Conservation (phyloP, 2,797 vertebrate species). For the Distichodus sexfasciatus region DNA sequence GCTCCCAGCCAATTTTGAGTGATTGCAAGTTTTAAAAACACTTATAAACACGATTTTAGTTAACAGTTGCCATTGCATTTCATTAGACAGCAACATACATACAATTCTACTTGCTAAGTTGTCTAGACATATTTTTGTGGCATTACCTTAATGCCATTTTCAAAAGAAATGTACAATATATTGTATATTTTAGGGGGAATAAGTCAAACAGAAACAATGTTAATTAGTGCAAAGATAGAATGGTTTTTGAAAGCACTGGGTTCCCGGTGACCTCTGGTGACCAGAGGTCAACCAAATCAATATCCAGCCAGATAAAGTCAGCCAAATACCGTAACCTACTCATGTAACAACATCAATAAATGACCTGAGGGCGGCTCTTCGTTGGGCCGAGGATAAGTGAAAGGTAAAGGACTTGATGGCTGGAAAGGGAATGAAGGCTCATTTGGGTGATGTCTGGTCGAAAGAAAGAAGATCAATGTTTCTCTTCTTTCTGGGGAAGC, state of each 20-base stretch:
- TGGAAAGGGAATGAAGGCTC: too few relatives aligned
- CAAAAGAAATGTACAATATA: not conserved
- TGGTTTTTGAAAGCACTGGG: not conserved
- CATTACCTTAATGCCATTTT: not conserved
- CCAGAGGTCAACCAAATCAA: slow-evolving; percentile 38
- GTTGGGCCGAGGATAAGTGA: too few relatives aligned
- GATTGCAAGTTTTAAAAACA: too few relatives aligned
- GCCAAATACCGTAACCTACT: slow-evolving; percentile 53
- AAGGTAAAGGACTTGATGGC: too few relatives aligned
- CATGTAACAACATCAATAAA: slow-evolving; percentile 52
- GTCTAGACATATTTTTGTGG: not conserved
- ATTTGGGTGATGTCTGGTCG: slow-evolving; percentile 14
- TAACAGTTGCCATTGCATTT: not conserved
- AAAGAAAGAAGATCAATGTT: not conserved
- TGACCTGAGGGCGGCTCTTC: too few relatives aligned
- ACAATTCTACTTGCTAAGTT: not conserved
- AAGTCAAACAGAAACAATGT: not conserved
- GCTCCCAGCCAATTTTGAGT: too few relatives aligned
- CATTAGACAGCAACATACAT: not conserved
- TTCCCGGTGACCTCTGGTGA: slow-evolving; percentile 39
- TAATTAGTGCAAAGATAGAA: not conserved
- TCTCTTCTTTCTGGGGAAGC: slow-evolving; percentile 18
- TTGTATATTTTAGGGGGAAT: not conserved
- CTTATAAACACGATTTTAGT: too few relatives aligned
- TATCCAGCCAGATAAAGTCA: slow-evolving; percentile 47